Conservation (phyloP, 2,113 vertebrate species). For the Gymnorhina tibicen region DNA sequence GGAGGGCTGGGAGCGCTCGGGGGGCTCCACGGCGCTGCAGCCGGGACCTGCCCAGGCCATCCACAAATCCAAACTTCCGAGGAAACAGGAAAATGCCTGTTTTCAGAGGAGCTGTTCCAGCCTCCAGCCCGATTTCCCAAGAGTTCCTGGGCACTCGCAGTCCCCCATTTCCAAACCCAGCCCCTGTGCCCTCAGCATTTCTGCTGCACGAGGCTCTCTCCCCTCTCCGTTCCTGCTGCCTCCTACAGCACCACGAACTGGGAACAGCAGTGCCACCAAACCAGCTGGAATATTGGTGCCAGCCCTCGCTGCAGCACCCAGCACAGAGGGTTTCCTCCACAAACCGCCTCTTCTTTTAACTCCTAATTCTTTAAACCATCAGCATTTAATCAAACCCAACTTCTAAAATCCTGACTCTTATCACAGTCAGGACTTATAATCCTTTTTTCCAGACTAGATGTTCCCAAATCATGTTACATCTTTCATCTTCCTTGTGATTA, state of each 20-base stretch:
- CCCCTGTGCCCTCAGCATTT: rapidly evolving
- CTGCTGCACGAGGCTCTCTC: rapidly evolving
- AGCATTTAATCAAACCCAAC: slow-evolving; percentile 66
- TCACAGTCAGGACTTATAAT: slow-evolving; percentile 71
- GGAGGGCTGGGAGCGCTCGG: neutral
- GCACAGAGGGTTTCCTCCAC: neutral
- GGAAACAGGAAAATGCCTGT: rapidly evolving
- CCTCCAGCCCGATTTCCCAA: rapidly evolving
- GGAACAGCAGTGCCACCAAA: neutral
- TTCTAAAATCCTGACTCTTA: slow-evolving; percentile 67
- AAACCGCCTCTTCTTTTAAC: slow-evolving; percentile 40
- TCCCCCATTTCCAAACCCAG: rapidly evolving
- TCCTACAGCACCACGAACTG: rapidly evolving
- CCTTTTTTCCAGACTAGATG: slow-evolving; percentile 75
- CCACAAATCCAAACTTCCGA: rapidly evolving
- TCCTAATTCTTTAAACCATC: slow-evolving; percentile 66
- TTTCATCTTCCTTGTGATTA: slow-evolving; percentile 75
- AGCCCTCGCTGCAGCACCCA: neutral
- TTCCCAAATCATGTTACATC: slow-evolving; percentile 71
- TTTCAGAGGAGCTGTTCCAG: rapidly evolving
- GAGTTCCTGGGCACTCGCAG: rapidly evolving
- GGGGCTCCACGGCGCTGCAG: neutral
- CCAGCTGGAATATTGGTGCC: rapidly evolving
- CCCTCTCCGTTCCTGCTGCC: rapidly evolving
- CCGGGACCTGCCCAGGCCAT: rapidly evolving